Evolutionary conservation across 2,113 vertebrate genomes (phyloP).

Genomic region (Dascyllus trimaculatus): DNA sequence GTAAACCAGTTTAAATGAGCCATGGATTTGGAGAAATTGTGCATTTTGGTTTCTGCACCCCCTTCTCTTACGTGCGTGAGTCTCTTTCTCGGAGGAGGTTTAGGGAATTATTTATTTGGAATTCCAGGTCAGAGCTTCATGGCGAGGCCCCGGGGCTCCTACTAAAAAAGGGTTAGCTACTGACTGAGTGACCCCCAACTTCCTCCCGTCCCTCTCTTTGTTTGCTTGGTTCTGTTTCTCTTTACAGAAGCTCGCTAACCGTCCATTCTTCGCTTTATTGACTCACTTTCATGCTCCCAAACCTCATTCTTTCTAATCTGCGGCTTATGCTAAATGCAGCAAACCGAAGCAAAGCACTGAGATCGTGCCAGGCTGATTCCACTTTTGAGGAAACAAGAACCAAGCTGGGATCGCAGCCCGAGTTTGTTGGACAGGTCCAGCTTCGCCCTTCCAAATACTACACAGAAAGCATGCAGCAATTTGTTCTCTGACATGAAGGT

Average conservation of each 20-base stretch:
- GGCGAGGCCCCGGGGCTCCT: slow-evolving; percentile 42
- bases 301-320: slow-evolving; percentile 14
- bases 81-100: slow-evolving; percentile 32
- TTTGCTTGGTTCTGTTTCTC: slow-evolving; percentile 22
- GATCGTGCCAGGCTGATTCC: slow-evolving; percentile 2
- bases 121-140: slow-evolving; percentile 72
- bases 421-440: slow-evolving; percentile 33
- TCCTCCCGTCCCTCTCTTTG: slow-evolving; percentile 10
- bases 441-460: slow-evolving; percentile 24
- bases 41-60: not conserved
- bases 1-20: slow-evolving; percentile 35
- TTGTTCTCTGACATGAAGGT: slow-evolving; percentile 29
- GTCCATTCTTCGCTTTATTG: slow-evolving; percentile 24
- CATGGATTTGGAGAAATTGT: slow-evolving; percentile 2
- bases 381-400: slow-evolving; percentile 12
- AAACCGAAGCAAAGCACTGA: slow-evolving; percentile 16
- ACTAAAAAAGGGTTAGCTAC: slow-evolving; percentile 39
- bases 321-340: slow-evolving; percentile 12
- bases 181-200: slow-evolving; percentile 51
- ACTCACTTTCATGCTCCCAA: slow-evolving; percentile 1
- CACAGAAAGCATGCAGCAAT: slow-evolving; percentile 27
- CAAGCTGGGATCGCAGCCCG: not conserved
- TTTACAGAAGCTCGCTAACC: slow-evolving; percentile 1
- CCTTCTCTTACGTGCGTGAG: not conserved
- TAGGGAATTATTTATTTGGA: slow-evolving; percentile 75